Evolutionary conservation across 2,797 vertebrate genomes (phyloP), one percentile per base, ranked within the genome.

Genomic region (Melanotaenia trifasciata): DNA sequence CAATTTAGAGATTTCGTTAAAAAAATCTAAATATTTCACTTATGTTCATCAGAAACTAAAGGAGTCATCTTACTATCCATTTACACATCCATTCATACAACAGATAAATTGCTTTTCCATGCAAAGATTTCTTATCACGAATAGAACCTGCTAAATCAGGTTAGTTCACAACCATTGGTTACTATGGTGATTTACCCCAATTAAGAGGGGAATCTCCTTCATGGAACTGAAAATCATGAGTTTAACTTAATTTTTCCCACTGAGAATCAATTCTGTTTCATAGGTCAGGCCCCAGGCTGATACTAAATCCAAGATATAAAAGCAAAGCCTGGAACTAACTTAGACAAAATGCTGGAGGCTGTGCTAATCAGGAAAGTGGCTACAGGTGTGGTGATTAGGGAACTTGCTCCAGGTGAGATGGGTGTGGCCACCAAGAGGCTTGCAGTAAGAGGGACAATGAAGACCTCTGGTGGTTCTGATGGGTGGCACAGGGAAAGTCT

Each of bases 381-480:
- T 20, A 26, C 22, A 36, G 22, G n/a, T 35, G 30, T 32, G 33
- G 14, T 9, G 67, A 24, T 10, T 4, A 51, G 50, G 3, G 45
- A 50, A 11, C 10, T 60, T 58, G 13, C 38, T 40, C 12, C 38
- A 40, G 38, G 13, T 40, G 38, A 40, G 12, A 40, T 40, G 38
- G 36, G 57, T 16, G 67, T 60, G 57, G 32, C 57, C 6, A 26
- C 22, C 24, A 53, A 10, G 20, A n/a, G 45, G 22, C 47, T n/a
- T 22, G n/a, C 14, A 20, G 7, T 35, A 33, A 47, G 2, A n/a
- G 14, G 33, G 2, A 9, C 56, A 38, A 28, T 20, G 43, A 51
- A 43, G 67, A 61, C 18, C 32, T 70, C 58, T 70, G 33, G 32
- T 53, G 58, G 58, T 40, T 38, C 38, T 61, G 24, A 70, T 24